Conservation (phyloP, 2,113 vertebrate genomes). For the Lagopus leucura region DNA sequence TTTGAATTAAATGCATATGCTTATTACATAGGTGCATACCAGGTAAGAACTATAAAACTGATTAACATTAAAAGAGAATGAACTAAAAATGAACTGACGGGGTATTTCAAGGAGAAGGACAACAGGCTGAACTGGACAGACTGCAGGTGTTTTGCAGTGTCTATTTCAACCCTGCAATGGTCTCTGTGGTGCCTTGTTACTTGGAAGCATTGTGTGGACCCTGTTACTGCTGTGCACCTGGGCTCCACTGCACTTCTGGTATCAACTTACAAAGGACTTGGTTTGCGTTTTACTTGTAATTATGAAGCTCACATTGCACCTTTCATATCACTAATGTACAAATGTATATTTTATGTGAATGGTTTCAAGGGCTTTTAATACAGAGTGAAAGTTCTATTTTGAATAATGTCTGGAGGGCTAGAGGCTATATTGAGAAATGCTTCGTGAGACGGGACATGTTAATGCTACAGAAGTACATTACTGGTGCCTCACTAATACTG, state of each 20-base stretch:
- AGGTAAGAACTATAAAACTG: neutral
- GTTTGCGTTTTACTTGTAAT: neutral
- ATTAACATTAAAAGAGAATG: neutral
- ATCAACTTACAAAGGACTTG: neutral
- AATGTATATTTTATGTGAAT: neutral
- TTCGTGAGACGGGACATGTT: neutral
- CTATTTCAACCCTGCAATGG: accelerated
- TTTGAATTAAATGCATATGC: neutral
- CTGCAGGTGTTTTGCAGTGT: accelerated
- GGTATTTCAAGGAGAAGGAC: neutral
- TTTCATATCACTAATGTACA: neutral
- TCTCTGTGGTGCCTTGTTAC: neutral
- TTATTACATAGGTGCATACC: neutral
- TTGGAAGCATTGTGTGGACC: neutral
- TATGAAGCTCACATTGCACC: neutral
- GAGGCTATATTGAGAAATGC: neutral
- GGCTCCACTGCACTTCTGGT: neutral
- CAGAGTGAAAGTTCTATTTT: neutral
- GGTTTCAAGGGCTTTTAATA: neutral
- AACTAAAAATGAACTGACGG: accelerated
- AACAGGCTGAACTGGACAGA: neutral
- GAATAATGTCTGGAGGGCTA: neutral
- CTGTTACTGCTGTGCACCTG: neutral
- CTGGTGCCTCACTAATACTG: neutral
- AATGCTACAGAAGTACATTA: accelerated